Evolutionary conservation across 2,888 invertebrate genomes (phyloP).

Genomic region (Laothoe populi): DNA sequence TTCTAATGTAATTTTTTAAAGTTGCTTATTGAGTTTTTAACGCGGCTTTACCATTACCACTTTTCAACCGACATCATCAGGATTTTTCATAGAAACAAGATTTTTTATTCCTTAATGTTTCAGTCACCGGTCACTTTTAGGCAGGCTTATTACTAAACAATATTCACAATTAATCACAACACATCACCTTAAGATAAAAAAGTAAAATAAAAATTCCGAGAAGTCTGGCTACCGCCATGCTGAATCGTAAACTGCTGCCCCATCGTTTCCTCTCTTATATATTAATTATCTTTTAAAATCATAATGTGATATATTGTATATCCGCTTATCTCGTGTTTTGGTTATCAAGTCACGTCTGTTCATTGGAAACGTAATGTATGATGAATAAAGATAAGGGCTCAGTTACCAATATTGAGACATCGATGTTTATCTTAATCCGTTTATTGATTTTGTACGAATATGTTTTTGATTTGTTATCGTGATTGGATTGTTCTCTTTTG

Average conservation of each 20-base stretch:
- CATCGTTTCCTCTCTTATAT: constrained; percentile 52
- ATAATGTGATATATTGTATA: constrained; percentile 47
- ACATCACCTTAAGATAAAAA: constrained; percentile 49
- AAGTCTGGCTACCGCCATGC: constrained; percentile 60
- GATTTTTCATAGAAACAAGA: background rate
- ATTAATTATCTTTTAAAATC: constrained; percentile 55
- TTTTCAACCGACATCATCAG: no score
- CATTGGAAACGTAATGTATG: constrained; percentile 39
- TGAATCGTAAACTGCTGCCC: constrained; percentile 50
- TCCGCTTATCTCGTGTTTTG: constrained; percentile 50
- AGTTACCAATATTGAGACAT: constrained; percentile 18
- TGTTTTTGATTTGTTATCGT: constrained; percentile 4
- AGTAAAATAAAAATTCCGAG: constrained; percentile 51
- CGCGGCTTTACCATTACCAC: no score
- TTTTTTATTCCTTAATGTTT: background rate
- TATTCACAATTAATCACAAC: constrained; percentile 21
- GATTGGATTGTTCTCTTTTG: background rate
- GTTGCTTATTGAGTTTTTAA: no score
- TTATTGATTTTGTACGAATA: constrained; percentile 4
- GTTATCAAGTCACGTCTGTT: constrained; percentile 49
- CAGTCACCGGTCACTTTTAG: background rate
- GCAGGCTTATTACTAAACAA: no score
- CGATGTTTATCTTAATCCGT: constrained; percentile 17
- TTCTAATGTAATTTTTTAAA: no score
- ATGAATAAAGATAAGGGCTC: constrained; percentile 42